Evolutionary conservation across 2,113 vertebrate genomes (phyloP).

Genomic region (Oxyura jamaicensis): DNA sequence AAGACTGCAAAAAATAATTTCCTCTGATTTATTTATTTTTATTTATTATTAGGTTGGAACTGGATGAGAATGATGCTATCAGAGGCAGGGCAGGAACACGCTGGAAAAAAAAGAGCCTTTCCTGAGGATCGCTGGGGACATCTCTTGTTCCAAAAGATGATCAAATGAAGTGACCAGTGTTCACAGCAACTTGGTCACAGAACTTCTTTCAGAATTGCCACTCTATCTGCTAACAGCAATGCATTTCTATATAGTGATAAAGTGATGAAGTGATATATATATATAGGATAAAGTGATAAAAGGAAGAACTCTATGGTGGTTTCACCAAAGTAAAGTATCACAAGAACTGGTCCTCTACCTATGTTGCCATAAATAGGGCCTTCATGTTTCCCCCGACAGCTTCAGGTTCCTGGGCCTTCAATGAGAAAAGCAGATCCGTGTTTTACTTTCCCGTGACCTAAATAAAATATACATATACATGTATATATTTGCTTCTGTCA

Average conservation of each 20-base stretch:
- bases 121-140: background rate
- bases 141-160: too few species aligned
- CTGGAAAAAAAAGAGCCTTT: too few species aligned
- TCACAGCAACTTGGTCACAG: too few species aligned
- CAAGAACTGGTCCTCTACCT: background rate
- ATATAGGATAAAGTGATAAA: background rate
- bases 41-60: background rate
- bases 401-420: background rate
- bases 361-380: background rate
- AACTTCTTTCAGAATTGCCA: background rate
- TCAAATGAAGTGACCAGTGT: too few species aligned
- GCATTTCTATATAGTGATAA: background rate
- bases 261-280: too few species aligned
- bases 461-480: too few species aligned
- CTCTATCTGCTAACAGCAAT: background rate
- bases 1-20: background rate
- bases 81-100: background rate
- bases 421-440: background rate
- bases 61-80: too few species aligned
- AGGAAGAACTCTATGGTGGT: background rate
- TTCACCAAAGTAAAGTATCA: background rate
- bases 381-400: background rate
- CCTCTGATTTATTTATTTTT: background rate
- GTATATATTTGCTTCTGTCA: too few species aligned
- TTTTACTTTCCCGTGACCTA: background rate